Evolutionary conservation across 2,888 invertebrate genomes (phyloP), one percentile per base, ranked within the genome.

Genomic region (Harmothoe impar): DNA sequence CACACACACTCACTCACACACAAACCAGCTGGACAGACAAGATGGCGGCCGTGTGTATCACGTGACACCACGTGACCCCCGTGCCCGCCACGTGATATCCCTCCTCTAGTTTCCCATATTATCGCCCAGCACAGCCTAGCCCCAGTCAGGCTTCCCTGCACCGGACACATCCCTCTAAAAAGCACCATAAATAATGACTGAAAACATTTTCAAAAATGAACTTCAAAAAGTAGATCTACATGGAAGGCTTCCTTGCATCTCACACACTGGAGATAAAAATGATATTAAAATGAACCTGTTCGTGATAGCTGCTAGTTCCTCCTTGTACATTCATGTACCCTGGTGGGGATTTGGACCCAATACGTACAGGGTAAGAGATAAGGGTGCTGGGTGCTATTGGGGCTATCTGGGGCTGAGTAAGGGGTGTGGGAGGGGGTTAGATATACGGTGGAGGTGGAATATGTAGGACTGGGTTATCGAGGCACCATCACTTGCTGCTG

Each of bases 61-160:
- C 81, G 81, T 81, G 81, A 81, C n/a, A 81, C 81, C 81, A 81
- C 43, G 81, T 81, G 81, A 81, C 81, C 81, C 25, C 81, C 20
- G 20, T 25, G 35, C 35, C 23, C 33, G 81, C 35, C 81, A 81
- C 81, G 81, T 81, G 81, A 81, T 81, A 81, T 35, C 81, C 81
- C n/a, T 33, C 35, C 12, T 81, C 43, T 81, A 81, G 81, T 81
- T 43, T 81, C 81, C 43, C n/a, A 12, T 43, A 81, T 81, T 81
- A 81, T 81, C 81, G 81, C 81, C 43, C 81, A 23, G 43, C 81
- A 5, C 81, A 23, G 43, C 43, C 43, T 7, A 81, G 20, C 43
- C 15, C 35, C 43, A 81, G 81, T 43, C 81, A 81, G 81, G 43
- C 81, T 43, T 81, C 25, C 23, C 25, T 31, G 62, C 43, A 43